A percentile compares a stretch with the other conserved stretches of the same genome.
phyloP scores from a whole-genome alignment of 2,797 vertebrate species.

The Mycteria americana region DNA sequence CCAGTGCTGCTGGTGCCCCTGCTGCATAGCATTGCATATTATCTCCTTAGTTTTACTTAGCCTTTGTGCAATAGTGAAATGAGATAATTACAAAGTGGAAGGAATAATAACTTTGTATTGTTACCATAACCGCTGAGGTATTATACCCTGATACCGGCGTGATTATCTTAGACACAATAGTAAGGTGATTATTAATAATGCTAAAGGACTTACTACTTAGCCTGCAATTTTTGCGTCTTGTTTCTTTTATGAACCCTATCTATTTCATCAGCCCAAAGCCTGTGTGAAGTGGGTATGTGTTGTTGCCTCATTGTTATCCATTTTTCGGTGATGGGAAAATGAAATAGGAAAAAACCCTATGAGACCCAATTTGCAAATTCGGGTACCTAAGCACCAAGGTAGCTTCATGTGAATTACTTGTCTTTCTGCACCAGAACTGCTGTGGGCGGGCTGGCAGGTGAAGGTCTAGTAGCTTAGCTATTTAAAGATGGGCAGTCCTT shows the following conservation, averaged over 20 bases:
- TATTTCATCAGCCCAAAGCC: conserved; percentile 3
- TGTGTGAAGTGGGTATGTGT: not conserved
- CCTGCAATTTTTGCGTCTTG: not conserved
- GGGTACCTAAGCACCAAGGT: not conserved
- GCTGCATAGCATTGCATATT: not conserved
- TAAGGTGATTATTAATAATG: conserved; percentile 58
- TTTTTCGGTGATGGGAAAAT: conserved; percentile 2
- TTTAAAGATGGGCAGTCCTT: not conserved
- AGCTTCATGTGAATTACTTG: not conserved
- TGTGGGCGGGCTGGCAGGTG: not conserved
- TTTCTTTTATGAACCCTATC: conserved; percentile 23
- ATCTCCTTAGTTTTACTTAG: conserved; percentile 15
- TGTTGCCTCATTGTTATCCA: not conserved
- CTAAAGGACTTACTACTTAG: conserved; percentile 40
- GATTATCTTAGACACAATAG: conserved; percentile 53
- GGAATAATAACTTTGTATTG: conserved; percentile 55
- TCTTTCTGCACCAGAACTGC: not conserved
- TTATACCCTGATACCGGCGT: not conserved
- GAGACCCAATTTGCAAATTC: not conserved
- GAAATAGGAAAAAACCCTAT: not conserved
- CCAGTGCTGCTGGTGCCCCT: not conserved
- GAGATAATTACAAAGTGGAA: conserved; percentile 60
- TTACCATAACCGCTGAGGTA: conserved; percentile 50
- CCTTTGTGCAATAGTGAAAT: conserved; percentile 45
- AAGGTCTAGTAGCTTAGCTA: not conserved